A percentile compares a stretch with the other conserved stretches of the same genome.
phyloP scores from a whole-genome alignment of 64 coral and sea anemone genomes.

The Pocillopora damicornis region DNA sequence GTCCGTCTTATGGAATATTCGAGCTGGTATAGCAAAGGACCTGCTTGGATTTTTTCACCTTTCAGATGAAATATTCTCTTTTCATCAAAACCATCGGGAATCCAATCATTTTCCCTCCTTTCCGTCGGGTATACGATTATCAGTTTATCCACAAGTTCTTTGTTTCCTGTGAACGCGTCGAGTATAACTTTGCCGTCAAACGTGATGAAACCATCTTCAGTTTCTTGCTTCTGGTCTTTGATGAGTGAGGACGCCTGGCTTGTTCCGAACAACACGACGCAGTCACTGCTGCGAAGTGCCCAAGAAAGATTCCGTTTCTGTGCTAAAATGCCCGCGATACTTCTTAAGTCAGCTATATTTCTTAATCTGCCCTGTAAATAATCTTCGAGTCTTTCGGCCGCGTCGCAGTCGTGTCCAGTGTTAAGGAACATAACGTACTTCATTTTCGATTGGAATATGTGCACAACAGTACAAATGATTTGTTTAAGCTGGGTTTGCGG shows the following conservation, averaged over 20 bases:
- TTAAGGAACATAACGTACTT: constrained; percentile 27
- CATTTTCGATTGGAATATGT: constrained; percentile 2
- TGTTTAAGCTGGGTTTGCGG: too few species aligned
- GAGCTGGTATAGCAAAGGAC: constrained; percentile 25
- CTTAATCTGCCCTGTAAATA: constrained; percentile 34
- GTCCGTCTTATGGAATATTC: constrained; percentile 30
- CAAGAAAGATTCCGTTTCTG: constrained; percentile 5
- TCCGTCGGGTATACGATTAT: constrained; percentile 23
- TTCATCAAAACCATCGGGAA: constrained; percentile 29
- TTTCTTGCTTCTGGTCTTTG: constrained; percentile 32
- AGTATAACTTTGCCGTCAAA: constrained; percentile 32
- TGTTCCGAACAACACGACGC: constrained; percentile 34
- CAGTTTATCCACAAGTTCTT: not conserved
- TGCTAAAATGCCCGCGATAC: constrained; percentile 18
- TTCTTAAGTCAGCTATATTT: constrained; percentile 4
- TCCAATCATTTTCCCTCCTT: not conserved
- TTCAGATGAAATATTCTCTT: not conserved
- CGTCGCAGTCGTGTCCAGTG: constrained; percentile 9
- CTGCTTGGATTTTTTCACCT: not conserved
- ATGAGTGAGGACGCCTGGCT: constrained; percentile 26
- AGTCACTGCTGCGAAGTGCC: not conserved
- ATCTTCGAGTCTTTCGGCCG: constrained; percentile 36
- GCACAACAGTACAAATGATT: not conserved
- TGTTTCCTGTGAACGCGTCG: constrained; percentile 1
- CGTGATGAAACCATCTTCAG: constrained; percentile 8